Base-by-base conservation (phyloP, 1,140 invertebrate genomes). In the Hylaeus volcanicus region DNA sequence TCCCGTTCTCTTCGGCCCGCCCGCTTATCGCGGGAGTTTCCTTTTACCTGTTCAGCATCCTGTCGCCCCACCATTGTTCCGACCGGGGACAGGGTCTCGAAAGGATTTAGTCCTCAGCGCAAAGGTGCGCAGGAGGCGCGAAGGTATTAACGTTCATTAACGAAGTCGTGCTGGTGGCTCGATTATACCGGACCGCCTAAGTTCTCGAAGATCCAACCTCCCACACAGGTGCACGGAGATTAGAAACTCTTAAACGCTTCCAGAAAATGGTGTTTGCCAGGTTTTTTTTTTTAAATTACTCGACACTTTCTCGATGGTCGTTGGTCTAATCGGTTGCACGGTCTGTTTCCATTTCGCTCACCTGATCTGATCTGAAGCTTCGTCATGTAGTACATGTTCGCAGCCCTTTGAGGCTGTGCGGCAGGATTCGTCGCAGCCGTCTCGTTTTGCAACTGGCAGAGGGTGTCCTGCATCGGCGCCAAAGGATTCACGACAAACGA, bases 301-400 rank as follows among this genome's bases (percentile, higher is more conserved):
- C 26, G 26, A 26, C 26, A 26, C 26, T 26, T 26, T 26, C 26
- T 0, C 26, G 26, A 26, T 26, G 26, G 26, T 26, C 15, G 15
- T 15, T 48, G 5, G 2, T 56, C 4, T 39, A 39, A 9, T n/a
- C 3, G 8, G 11, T 14, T 26, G 26, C 26, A 26, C 26, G 26
- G 26, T 26, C 26, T 26, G 26, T 26, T 26, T 26, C 26, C 26
- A 26, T 26, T 26, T 26, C 26, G 70, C 89, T 94, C 93, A 96
- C 96, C 96, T 85, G 97, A 97, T 93, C 97, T 94, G 84, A 99
- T 95, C 94, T 98, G 96, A 86, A 98, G 93, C 93, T 99, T 99
- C 86, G 97, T 97, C 97, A 99, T 98, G 94, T 98, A 99, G 92
- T 98, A 99, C 94, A 97, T 97, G 92, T 98, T 98, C 86, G 97